These are phyloP conservation scores for Hydropsyche betteni DNA, from an alignment of 2,888 invertebrate species.

Conservation along the genomic window DNA sequence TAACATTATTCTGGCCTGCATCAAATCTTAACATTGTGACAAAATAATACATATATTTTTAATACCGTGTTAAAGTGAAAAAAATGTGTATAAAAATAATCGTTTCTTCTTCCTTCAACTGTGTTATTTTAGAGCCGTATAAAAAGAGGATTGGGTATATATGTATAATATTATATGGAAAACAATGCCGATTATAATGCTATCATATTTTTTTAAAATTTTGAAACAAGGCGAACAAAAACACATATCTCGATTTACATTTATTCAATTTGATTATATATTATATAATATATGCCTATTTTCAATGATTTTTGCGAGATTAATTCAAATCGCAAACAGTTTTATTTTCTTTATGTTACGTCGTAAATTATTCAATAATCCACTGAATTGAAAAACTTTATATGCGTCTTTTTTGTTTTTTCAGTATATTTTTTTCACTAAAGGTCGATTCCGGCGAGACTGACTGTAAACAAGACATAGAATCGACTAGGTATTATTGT, in stretches of 20 bases:
- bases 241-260: background rate
- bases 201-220: too few species aligned
- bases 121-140: too few species aligned
- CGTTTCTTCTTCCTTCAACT: too few species aligned
- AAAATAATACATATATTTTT: too few species aligned
- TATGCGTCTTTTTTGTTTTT: background rate
- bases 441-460: conserved; percentile 11
- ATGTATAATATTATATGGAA: too few species aligned
- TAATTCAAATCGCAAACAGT: background rate
- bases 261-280: background rate
- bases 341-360: background rate
- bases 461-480: conserved; percentile 22
- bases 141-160: too few species aligned
- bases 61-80: too few species aligned
- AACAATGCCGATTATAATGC: too few species aligned
- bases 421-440: background rate
- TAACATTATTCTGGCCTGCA: too few species aligned
- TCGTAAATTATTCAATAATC: conserved; percentile 13
- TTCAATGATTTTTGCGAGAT: background rate
- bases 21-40: too few species aligned
- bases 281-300: background rate
- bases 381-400: background rate
- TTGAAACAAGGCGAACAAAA: too few species aligned
- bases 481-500: background rate
- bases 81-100: too few species aligned